A percentile compares a stretch with the other conserved stretches of the same genome.
Conservation (phyloP, 37 sponge, comb jelly and placozoan species). For the Ephydatia muelleri region DNA sequence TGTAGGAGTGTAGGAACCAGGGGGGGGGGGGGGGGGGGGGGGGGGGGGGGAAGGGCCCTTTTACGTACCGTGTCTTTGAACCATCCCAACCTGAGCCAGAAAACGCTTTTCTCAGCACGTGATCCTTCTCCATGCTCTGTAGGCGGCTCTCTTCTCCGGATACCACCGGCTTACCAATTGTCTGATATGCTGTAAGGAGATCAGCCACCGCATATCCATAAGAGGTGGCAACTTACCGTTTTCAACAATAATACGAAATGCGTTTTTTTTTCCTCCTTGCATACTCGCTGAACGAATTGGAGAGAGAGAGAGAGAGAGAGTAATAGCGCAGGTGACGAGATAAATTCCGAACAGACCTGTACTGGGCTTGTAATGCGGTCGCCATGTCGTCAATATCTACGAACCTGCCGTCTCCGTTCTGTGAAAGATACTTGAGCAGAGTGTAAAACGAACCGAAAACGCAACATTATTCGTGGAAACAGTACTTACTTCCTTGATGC, state of each 20-base stretch:
- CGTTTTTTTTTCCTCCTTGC: constrained; percentile 46
- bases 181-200: neutral
- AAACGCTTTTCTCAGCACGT: neutral
- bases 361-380: constrained; percentile 30
- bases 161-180: neutral
- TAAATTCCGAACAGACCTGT: constrained; percentile 10
- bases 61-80: neutral
- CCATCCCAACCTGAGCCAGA: neutral
- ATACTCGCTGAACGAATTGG: constrained; percentile 27
- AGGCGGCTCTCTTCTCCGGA: neutral
- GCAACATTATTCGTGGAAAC: too few relatives aligned
- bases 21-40: too few relatives aligned
- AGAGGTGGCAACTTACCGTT: constrained; percentile 22
- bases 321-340: neutral
- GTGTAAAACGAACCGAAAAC: neutral
- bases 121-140: neutral
- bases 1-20: too few relatives aligned
- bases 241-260: constrained; percentile 32
- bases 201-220: too few relatives aligned
- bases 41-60: too few relatives aligned
- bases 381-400: constrained; percentile 58
- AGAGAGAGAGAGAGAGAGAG: too few relatives aligned
- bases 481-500: constrained; percentile 64
- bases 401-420: neutral
- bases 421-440: constrained; percentile 15